Conservation (phyloP, 2,888 invertebrate species). For the Saturnia pavonia region DNA sequence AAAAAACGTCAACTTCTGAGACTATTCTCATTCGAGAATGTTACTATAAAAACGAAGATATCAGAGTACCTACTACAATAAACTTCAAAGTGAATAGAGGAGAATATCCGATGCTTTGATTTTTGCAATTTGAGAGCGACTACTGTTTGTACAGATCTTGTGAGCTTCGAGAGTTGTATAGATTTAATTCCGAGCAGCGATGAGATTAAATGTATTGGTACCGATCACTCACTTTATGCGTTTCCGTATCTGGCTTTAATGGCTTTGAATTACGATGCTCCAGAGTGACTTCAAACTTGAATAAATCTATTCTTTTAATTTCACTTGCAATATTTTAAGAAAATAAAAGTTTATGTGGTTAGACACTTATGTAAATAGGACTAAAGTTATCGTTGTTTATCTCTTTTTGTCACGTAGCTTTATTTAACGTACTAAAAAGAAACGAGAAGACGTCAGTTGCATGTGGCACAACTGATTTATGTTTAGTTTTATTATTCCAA, state of each 20-base stretch:
- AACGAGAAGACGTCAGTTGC: no score
- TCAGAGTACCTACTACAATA: background rate
- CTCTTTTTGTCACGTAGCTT: no score
- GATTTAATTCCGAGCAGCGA: background rate
- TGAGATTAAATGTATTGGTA: background rate
- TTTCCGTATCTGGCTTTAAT: background rate
- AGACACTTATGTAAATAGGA: no score
- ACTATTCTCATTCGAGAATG: background rate
- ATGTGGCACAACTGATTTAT: no score
- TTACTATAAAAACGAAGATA: background rate
- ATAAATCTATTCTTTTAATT: background rate
- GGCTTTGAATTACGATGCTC: background rate
- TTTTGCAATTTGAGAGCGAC: background rate
- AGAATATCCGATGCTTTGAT: background rate
- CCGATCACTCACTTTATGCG: background rate
- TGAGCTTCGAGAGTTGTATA: constrained; percentile 12
- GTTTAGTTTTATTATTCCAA: no score
- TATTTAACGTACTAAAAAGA: no score
- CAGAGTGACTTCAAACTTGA: background rate
- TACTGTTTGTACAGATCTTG: constrained; percentile 13
- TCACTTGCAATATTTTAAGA: no score
- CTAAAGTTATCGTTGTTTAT: no score
- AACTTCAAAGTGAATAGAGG: background rate
- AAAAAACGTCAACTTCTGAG: no score
- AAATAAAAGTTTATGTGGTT: no score